Evolutionary conservation across 2,888 invertebrate genomes (phyloP), one percentile per base, ranked within the genome.

Genomic region (Tachina fera): DNA sequence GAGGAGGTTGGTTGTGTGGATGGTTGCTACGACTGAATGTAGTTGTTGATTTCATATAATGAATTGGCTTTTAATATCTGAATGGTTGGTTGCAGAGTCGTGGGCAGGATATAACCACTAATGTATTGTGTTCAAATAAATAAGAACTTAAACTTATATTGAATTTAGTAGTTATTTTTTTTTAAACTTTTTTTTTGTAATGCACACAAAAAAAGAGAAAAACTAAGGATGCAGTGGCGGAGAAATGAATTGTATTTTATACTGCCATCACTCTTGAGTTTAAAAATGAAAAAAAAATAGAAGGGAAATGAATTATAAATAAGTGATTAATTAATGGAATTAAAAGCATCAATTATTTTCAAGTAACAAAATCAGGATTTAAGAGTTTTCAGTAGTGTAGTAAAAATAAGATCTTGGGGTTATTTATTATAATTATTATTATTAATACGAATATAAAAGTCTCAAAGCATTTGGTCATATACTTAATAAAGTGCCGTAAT

Each of bases 81-180:
- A 47, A 71, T 67, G 71, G 70, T 19, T 31, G 31, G 31, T 31
- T 31, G 58, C n/a, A 47, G 68, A 56, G 56, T 77, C 49, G 58
- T 67, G 71, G 68, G 72, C 71, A 83, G 86, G 86, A 86, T 83
- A 83, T 86, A 72, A 79, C 86, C 86, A 86, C 86, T 86, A 86
- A 86, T 86, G 79, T 45, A 60, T 83, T 83, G 77, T 83, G 58
- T 60, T 83, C 51, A 72, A 72, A 81, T 70, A 81, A 75, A 81
- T 70, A 75, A 81, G 67, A 80, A 74, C 51, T 58, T 67, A 53
- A 81, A 74, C 39, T 31, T 51, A 43, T 68, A 67, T 80, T 80
- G 43, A 65, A 80, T 80, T 80, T 67, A 43, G 43, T 43, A 19
- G 13, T 49, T 61, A 53, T 43, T 61, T 19, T 1, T 22, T 63